These are phyloP conservation scores for Origma solitaria DNA, from an alignment of 2,113 vertebrate genomes.

Conservation along the genomic window DNA sequence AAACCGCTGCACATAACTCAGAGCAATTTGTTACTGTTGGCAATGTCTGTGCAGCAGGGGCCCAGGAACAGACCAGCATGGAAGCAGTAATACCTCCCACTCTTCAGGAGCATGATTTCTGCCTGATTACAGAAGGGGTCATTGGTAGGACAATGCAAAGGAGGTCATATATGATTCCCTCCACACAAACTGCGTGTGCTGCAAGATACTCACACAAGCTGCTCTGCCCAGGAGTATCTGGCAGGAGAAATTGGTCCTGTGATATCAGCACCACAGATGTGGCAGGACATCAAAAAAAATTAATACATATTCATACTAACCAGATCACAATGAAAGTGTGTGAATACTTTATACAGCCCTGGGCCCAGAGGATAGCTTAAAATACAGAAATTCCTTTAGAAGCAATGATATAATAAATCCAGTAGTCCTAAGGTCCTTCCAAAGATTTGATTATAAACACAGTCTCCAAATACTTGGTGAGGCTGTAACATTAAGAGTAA, in stretches of 20 bases:
- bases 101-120: constrained; percentile 56
- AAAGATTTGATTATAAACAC: neutral
- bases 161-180: neutral
- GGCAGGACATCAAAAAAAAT: neutral
- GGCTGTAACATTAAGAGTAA: neutral
- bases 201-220: neutral
- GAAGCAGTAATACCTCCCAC: constrained; percentile 53
- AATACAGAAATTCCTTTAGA: neutral
- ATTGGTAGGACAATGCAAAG: constrained; percentile 52
- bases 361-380: neutral
- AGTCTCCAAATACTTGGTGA: neutral
- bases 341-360: neutral
- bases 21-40: constrained; percentile 64
- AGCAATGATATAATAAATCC: neutral
- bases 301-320: neutral
- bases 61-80: constrained; percentile 43
- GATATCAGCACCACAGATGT: neutral
- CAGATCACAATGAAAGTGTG: neutral
- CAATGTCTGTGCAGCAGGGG: constrained; percentile 33
- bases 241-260: neutral
- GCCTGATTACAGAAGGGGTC: constrained; percentile 56
- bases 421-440: neutral
- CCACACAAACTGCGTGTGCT: neutral
- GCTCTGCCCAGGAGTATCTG: neutral
- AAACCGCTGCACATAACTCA: constrained; percentile 12